Evolutionary conservation across 2,113 vertebrate species (phyloP), one percentile per base, ranked within the genome.

Genomic region (Lophius piscatorius): DNA sequence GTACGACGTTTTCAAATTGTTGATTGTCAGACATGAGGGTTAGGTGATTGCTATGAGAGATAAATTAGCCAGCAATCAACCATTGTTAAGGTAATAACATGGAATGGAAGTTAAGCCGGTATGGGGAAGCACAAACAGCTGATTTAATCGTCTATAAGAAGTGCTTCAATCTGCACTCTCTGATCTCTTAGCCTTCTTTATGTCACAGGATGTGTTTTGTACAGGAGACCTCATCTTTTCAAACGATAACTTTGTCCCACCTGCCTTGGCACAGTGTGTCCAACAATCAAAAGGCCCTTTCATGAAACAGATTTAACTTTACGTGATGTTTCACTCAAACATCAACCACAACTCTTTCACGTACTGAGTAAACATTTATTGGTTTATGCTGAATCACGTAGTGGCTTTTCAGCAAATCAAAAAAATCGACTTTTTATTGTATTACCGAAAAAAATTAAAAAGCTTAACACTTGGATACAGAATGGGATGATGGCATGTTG

Each of bases 31-130:
- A 74, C 66, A 34, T 29, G 50, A 83, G 54, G 49, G 59, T 64
- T 71, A 46, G 56, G 35, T 76, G 65, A 77, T 80, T 78, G 59
- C 74, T 59, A 26, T 61, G 60, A 69, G 62, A 73, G 78, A 65
- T 48, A 74, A 75, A 85, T 86, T 66, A 74, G 67, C 66, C 51
- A 63, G 70, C 80, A 87, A 81, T 86, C 81, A 86, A 78, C 75
- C 80, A 75, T 65, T 71, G 76, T 85, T 79, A 64, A 71, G 74
- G 47, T 84, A 70, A 80, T 87, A 78, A 63, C 57, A 8, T 59
- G 67, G 65, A 78, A 82, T 77, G 71, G 52, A 75, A 59, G 48
- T 55, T 49, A 75, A 66, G 65, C 80, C 80, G 70, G 62, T 76
- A 74, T n/a, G 46, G 23, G 45, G 73, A 79, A 45, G 76, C 52